Evolutionary conservation across 2,113 vertebrate species (phyloP).

Genomic region (Psittacula cyanocephala): DNA sequence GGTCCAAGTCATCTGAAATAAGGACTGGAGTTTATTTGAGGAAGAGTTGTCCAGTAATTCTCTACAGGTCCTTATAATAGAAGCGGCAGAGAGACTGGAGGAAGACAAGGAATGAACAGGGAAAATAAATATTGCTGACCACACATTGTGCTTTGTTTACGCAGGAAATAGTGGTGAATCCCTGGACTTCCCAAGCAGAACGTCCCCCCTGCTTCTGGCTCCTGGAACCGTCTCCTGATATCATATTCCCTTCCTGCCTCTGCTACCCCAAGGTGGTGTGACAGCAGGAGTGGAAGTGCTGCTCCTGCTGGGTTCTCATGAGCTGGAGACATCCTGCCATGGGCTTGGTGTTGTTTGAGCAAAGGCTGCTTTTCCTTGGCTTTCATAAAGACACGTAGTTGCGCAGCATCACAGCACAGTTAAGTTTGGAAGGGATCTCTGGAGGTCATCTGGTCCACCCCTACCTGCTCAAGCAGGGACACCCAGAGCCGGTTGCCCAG

Average conservation of each 20-base stretch:
- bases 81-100: neutral
- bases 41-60: neutral
- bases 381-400: neutral
- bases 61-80: neutral
- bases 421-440: neutral
- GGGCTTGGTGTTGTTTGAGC: neutral
- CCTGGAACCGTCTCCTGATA: accelerated
- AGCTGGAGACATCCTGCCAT: neutral
- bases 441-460: accelerated
- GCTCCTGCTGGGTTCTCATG: neutral
- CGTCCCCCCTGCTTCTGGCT: accelerated
- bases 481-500: neutral
- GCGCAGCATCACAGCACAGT: neutral
- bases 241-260: neutral
- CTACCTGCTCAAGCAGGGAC: neutral
- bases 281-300: neutral
- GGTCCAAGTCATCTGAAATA: neutral
- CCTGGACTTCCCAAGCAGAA: neutral
- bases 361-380: neutral
- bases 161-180: neutral
- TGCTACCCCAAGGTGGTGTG: accelerated
- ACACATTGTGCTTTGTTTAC: neutral
- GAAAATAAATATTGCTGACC: neutral
- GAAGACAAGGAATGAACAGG: neutral
- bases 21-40: neutral